These are phyloP conservation scores for Cheilinus undulatus DNA, from an alignment of 2,113 vertebrate species.

Conservation along the genomic window DNA sequence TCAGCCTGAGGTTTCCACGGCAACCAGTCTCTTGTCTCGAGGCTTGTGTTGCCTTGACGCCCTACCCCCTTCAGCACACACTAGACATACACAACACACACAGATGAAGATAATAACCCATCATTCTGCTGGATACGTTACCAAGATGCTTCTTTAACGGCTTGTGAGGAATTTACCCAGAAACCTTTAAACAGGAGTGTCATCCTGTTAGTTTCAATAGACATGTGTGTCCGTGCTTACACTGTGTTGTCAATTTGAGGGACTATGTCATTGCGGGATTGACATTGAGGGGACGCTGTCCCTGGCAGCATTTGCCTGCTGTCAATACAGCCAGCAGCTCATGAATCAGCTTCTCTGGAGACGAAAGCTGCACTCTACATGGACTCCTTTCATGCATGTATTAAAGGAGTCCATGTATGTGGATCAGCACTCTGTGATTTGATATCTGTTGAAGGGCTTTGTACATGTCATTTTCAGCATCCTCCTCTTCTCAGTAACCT, in stretches of 20 bases:
- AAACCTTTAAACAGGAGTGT: background rate
- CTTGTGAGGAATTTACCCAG: constrained; percentile 14
- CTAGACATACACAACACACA: constrained; percentile 52
- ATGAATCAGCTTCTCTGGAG: constrained; percentile 62
- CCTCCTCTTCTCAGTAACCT: constrained; percentile 5
- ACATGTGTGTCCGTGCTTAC: background rate
- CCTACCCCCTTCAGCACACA: constrained; percentile 76
- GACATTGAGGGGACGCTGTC: constrained; percentile 49
- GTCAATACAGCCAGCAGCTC: constrained; percentile 47
- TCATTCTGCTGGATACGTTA: background rate
- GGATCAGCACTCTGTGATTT: constrained; percentile 9
- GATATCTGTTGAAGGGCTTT: constrained; percentile 34
- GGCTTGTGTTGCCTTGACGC: constrained; percentile 77
- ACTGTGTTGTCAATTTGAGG: background rate
- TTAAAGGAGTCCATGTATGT: background rate
- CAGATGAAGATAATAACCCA: constrained; percentile 24
- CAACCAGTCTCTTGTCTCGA: constrained; percentile 84
- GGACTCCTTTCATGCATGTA: constrained; percentile 17
- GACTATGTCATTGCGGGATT: constrained; percentile 50
- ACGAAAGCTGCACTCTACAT: constrained; percentile 32
- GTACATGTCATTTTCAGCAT: constrained; percentile 9
- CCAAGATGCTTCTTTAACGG: background rate
- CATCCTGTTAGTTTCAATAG: background rate
- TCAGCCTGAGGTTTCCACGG: constrained; percentile 83
- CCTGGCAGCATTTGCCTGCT: constrained; percentile 39